Base-by-base conservation (phyloP, 2,113 vertebrate genomes). In the Psettodes erumei region DNA sequence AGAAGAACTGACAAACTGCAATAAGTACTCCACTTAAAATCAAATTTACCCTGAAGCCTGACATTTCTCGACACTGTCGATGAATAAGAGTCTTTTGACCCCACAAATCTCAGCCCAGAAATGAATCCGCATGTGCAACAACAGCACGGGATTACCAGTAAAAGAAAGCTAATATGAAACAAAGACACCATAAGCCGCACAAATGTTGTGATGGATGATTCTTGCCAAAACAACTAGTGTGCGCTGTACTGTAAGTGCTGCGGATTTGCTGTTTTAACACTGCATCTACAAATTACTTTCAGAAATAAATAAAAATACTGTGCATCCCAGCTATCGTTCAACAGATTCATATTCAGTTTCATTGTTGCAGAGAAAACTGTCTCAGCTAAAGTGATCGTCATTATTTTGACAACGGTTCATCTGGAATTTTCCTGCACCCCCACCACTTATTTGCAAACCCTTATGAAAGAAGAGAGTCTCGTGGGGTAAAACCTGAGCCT, bases 391-490 rank as follows among this genome's bases (percentile, higher is more conserved):
- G 27, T 27, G 12, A 55, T 66, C 21, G 23, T 27, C 7, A n/a
- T 21, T 47, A n/a, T n/a, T 73, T 9, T 54, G 21, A 60, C 45
- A 35, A 43, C 33, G 21, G 30, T 51, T 28, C 21, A 75, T 47
- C 12, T 11, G 60, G 47, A 16, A 37, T 51, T 27, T 13, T 12
- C 8, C 35, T 19, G 28, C 38, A 61, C 8, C n/a, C 0, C 18
- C 18, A 12, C 25, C 18, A 53, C 35, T 42, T 54, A 53, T 54
- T 33, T 54, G 37, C 4, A 6, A 42, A 15, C 50, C 32, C 18
- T 77, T 40, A 69, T 7, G 50, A 58, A 64, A 23, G 43, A 69
- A 68, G 45, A 77, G 58, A 72, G 27, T 58, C 54, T 43, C 2
- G 1, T 38, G 42, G 35, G 56, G 10, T 72, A 38, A 65, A 67